A percentile compares a stretch with the other conserved stretches of the same genome.
Evolutionary conservation across 2,113 vertebrate genomes (phyloP).

Genomic region (Pollachius pollachius): DNA sequence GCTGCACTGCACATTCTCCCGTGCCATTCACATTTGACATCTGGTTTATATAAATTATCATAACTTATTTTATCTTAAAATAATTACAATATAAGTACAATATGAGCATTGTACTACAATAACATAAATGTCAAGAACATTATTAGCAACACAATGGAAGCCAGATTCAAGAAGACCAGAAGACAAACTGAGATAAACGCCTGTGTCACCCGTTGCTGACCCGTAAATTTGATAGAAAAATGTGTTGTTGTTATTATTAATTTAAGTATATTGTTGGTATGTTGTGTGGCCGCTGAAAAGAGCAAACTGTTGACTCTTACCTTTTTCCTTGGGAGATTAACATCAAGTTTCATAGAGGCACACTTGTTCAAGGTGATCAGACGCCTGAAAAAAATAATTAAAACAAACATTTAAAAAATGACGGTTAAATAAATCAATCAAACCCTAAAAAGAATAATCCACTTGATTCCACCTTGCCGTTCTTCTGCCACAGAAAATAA

Average conservation of each 20-base stretch:
- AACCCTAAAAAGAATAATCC: conserved; percentile 15
- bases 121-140: background rate
- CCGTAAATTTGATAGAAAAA: too few relatives aligned
- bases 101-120: background rate
- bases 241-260: too few relatives aligned
- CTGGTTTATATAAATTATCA: background rate
- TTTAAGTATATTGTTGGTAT: too few relatives aligned
- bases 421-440: conserved; percentile 2
- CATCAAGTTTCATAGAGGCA: conserved; percentile 98
- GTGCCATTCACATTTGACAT: background rate
- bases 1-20: background rate
- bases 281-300: too few relatives aligned
- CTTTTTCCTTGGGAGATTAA: conserved; percentile 94
- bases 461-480: background rate
- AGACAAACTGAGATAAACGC: too few relatives aligned
- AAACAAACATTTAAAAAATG: conserved; percentile 32
- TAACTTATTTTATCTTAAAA: too few relatives aligned
- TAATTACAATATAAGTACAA: background rate
- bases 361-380: conserved; percentile 98
- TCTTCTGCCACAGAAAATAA: background rate
- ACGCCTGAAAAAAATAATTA: conserved; percentile 73
- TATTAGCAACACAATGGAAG: too few relatives aligned
- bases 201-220: too few relatives aligned
- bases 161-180: too few relatives aligned
- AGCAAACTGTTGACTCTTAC: conserved; percentile 68